These are phyloP conservation scores for Cheumatopsyche charites DNA, from an alignment of 1,140 invertebrate genomes.

Conservation along the genomic window DNA sequence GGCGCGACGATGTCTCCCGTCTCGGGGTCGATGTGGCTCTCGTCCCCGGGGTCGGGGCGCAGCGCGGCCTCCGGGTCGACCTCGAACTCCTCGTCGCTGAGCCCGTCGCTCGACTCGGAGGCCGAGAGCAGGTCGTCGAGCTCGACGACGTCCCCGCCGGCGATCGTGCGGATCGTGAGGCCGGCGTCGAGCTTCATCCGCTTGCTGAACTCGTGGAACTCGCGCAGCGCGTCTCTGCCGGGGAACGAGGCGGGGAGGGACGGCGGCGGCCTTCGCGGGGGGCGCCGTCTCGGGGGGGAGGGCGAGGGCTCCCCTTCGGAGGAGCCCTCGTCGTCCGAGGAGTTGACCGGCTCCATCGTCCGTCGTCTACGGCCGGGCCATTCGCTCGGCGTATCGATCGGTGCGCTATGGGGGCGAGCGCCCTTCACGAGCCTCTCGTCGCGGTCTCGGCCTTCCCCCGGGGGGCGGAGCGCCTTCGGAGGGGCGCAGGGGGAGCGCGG, in stretches of 20 bases:
- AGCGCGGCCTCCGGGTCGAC: conserved; percentile 59
- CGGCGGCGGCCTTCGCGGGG: conserved; percentile 41
- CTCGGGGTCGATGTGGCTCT: conserved; percentile 61
- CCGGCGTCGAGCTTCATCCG: conserved; percentile 62
- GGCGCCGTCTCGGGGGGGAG: background rate
- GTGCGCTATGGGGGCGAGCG: background rate
- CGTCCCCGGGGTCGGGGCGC: conserved; percentile 58
- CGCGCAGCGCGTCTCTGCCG: conserved; percentile 58
- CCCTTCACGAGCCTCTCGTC: background rate
- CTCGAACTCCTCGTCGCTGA: conserved; percentile 59
- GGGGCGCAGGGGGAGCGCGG: background rate
- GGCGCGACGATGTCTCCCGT: conserved; percentile 58
- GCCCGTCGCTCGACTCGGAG: conserved; percentile 43
- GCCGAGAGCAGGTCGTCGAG: conserved; percentile 59
- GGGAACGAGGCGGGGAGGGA: conserved; percentile 51
- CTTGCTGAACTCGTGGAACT: conserved; percentile 61
- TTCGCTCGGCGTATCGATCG: too few species aligned
- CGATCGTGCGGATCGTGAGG: conserved; percentile 59
- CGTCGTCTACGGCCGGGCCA: background rate
- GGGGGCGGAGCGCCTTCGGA: background rate
- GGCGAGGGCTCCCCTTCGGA: background rate
- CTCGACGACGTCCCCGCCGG: conserved; percentile 59
- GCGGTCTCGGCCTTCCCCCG: background rate
- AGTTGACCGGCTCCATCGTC: background rate
- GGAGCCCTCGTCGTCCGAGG: conserved; percentile 1